Evolutionary conservation across 92 coral and sea anemone species (phyloP).

Genomic region (Galaxea fascicularis): DNA sequence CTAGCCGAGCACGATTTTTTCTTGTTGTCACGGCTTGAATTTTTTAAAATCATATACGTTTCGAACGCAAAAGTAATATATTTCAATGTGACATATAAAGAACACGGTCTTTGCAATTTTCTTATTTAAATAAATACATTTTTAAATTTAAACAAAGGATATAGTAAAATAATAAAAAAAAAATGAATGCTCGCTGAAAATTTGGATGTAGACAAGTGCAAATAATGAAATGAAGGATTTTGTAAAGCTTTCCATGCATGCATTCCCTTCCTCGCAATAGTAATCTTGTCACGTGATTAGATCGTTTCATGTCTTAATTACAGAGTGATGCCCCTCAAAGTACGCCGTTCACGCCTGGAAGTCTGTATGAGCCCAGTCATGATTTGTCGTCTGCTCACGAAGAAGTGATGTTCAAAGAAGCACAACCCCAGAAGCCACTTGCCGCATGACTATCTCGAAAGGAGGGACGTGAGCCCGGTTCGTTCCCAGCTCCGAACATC

Average conservation of each 20-base stretch:
- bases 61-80: background rate
- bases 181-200: conserved; percentile 1
- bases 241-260: background rate
- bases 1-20: background rate
- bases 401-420: background rate
- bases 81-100: background rate
- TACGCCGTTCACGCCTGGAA: background rate
- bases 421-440: conserved; percentile 4
- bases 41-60: background rate
- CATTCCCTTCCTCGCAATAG: conserved; percentile 3
- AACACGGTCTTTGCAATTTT: no score
- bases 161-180: background rate
- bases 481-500: background rate
- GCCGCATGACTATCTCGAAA: background rate
- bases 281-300: background rate
- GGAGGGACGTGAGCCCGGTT: background rate
- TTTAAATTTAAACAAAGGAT: background rate
- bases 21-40: background rate
- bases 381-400: conserved; percentile 2
- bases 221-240: background rate
- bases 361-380: background rate
- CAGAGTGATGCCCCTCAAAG: background rate
- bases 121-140: background rate
- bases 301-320: background rate
- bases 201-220: conserved; percentile 11